Evolutionary conservation across 2,888 invertebrate species (phyloP).

Genomic region (Pilophorus perplexus): DNA sequence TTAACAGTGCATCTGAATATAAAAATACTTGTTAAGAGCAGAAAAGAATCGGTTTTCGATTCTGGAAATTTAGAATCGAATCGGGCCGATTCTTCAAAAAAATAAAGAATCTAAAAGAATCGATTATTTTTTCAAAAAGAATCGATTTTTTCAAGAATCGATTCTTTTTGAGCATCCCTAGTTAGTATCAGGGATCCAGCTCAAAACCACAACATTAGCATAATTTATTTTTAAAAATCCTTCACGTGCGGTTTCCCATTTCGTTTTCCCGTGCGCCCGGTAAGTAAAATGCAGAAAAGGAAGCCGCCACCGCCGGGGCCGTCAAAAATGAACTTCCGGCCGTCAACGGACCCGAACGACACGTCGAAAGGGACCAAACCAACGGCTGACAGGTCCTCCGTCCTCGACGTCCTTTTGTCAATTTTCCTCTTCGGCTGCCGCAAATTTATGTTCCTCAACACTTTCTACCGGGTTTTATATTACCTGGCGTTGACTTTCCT

Average conservation of each 20-base stretch:
- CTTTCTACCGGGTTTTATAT: constrained; percentile 77
- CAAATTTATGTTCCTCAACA: constrained; percentile 81
- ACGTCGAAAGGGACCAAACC: constrained; percentile 71
- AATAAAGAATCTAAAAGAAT: too few relatives aligned
- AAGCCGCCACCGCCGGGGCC: constrained; percentile 3
- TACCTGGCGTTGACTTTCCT: constrained; percentile 81
- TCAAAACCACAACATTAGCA: neutral
- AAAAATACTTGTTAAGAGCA: too few relatives aligned
- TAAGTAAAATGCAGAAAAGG: neutral
- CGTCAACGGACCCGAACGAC: constrained; percentile 51
- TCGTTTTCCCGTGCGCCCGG: neutral
- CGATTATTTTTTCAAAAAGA: too few relatives aligned
- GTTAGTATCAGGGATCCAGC: too few relatives aligned
- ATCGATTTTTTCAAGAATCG: too few relatives aligned
- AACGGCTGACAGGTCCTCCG: constrained; percentile 76
- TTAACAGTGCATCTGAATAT: too few relatives aligned
- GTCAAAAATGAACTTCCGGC: constrained; percentile 59
- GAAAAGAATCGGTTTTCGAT: too few relatives aligned
- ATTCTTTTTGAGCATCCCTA: too few relatives aligned
- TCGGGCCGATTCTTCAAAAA: too few relatives aligned
- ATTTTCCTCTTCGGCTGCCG: constrained; percentile 84
- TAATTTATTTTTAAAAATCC: neutral
- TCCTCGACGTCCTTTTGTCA: constrained; percentile 75
- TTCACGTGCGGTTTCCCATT: neutral
- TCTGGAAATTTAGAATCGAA: too few relatives aligned